phyloP scores from a whole-genome alignment of 2,113 vertebrate species.

The Seriola dumerili region DNA sequence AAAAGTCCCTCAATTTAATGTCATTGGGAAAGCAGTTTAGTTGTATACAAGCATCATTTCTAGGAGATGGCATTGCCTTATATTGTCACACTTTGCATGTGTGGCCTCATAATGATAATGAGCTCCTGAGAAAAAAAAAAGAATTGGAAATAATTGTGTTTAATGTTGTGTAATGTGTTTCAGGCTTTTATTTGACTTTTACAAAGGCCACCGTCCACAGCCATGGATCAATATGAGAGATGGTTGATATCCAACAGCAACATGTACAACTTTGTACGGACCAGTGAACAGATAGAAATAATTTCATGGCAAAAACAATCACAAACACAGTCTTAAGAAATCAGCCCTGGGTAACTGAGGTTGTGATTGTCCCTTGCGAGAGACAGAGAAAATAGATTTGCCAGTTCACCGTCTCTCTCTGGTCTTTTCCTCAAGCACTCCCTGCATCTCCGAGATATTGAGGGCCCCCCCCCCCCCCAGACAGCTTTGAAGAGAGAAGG shows the following conservation, averaged over 20 bases:
- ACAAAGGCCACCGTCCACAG: background rate
- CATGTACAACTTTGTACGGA: background rate
- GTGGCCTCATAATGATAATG: background rate
- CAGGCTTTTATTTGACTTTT: background rate
- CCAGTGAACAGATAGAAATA: background rate
- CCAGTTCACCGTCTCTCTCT: constrained; percentile 19
- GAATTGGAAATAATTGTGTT: background rate
- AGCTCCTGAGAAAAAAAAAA: background rate
- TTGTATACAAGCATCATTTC: too few species aligned
- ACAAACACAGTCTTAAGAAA: background rate
- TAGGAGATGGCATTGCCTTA: too few species aligned
- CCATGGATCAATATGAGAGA: background rate
- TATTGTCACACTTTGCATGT: too few species aligned
- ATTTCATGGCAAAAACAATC: background rate
- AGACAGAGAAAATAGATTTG: constrained; percentile 11
- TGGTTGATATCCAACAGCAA: background rate
- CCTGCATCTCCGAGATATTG: constrained; percentile 52
- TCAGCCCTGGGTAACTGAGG: background rate
- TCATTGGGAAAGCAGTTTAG: too few species aligned
- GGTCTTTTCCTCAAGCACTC: constrained; percentile 49
- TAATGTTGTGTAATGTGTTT: constrained; percentile 5
- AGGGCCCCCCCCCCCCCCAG: constrained; percentile 5
- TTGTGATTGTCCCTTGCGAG: constrained; percentile 10
- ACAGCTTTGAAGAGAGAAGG: constrained; percentile 58
- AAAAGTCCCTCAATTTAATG: too few species aligned